Evolutionary conservation across 2,888 invertebrate genomes (phyloP), one percentile per base, ranked within the genome.

Genomic region (Monochamus alternatus): DNA sequence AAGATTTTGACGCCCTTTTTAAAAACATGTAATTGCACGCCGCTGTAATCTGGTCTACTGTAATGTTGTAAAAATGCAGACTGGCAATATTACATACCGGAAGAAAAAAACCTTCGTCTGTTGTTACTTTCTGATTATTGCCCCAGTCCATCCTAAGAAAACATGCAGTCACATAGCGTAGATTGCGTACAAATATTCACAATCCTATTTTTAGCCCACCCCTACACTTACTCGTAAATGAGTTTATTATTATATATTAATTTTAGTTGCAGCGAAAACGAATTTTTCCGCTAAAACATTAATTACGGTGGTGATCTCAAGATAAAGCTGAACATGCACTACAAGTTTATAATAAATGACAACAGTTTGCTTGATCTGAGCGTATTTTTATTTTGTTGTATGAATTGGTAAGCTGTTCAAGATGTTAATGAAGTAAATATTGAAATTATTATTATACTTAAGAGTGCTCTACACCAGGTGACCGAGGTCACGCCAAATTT

Each of bases 171-270:
- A 12, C 55, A 8, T 44, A 72, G 32, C 60, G 52, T 66, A 60
- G 38, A 58, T 73, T 69, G 52, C 64, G 69, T 69, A 73, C 76
- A 64, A 68, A 73, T 76, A 65, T 73, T 68, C 76, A 76, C 67
- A 71, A 70, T 44, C 65, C 83, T 86, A 87, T 86, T 85, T 86
- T 83, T 87, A 87, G 85, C 73, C 76, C 83, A 85, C 85, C 86
- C 85, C 85, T 52, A 14, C 71, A 63, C 22, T 71, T 85, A 85
- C 82, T 81, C 81, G 83, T 84, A 84, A 86, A 84, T 84, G 85
- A 83, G 84, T 81, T 81, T 86, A 86, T 86, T 86, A 86, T 86
- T 87, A 55, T 87, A 85, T 87, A 87, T 87, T 87, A 87, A 87
- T 87, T 87, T 87, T 87, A 86, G 87, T 86, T 85, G 84, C 85